Base-by-base conservation (phyloP, 2,888 invertebrate species). In the Eretmocerus hayati region DNA sequence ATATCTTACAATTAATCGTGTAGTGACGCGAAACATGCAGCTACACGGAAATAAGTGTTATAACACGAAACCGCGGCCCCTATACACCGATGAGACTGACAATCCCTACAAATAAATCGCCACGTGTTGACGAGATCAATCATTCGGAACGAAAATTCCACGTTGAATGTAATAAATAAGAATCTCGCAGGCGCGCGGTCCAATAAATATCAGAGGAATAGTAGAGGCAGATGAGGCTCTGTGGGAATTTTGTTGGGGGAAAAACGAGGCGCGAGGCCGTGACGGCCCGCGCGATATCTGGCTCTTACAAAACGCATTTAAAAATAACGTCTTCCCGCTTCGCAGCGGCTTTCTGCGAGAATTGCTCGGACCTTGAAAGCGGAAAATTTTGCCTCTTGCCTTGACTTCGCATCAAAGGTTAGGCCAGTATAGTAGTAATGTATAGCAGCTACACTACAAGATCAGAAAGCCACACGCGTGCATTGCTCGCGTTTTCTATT, bases 231-330 rank as follows among this genome's bases (percentile, higher is more conserved):
- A 5, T 26, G 26, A 26, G 11, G 11, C 26, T 26, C 8, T 26
- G 8, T 26, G 8, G 26, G 26, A 6, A 9, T 26, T 26, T 26
- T 11, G 26, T 26, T 11, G 8, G 26, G 26, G 26, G n/a, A 9
- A 26, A 26, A 26, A 26, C 26, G 26, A 26, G 26, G 26, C 26
- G 22, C 50, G 41, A 31, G 40, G 43, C 41, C 42, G 36, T 30
- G 38, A 33, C 32, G 26, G 8, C n/a, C n/a, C n/a, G n/a, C 8
- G 26, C 26, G 26, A 26, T 48, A 49, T 53, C 44, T 49, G 46
- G 42, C 49, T 49, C 49, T 53, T 53, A 49, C 52, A 49, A 53
- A 53, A 53, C 44, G 49, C 46, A 46, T 44, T 53, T 49, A 53
- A 49, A 53, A 53, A 53, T 53, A 53, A 49, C 46, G 40, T 37